A percentile compares a stretch with the other conserved stretches of the same genome.
Conservation (phyloP, 1,140 invertebrate species). For the Popillia japonica region DNA sequence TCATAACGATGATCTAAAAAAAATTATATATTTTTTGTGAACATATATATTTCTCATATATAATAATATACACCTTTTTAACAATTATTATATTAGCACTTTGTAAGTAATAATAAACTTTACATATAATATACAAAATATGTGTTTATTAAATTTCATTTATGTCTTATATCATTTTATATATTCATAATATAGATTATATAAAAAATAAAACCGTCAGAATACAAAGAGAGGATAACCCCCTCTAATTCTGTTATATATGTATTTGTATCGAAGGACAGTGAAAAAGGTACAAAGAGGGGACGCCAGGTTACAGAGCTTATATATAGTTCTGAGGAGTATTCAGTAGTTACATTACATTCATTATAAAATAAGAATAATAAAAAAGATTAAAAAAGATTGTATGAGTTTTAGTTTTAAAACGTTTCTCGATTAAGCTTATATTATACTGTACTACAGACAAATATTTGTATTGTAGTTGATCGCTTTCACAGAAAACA, state of each 20-base stretch:
- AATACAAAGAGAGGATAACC: constrained; percentile 3
- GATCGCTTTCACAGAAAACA: constrained; percentile 53
- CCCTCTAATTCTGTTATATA: neutral
- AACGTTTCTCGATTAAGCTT: neutral
- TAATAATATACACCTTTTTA: constrained; percentile 46
- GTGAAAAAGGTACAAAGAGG: constrained; percentile 9
- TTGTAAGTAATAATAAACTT: constrained; percentile 46
- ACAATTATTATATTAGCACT: constrained; percentile 44
- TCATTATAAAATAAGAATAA: constrained; percentile 26
- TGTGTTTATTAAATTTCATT: neutral
- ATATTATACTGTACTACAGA: neutral
- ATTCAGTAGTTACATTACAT: neutral
- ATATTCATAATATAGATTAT: constrained; percentile 35
- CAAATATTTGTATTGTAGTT: neutral
- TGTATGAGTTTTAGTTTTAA: constrained; percentile 32
- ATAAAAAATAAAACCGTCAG: constrained; percentile 37
- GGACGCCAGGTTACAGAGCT: neutral
- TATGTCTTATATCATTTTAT: constrained; percentile 1
- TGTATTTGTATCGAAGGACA: neutral
- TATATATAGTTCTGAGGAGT: neutral
- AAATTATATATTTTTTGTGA: constrained; percentile 27
- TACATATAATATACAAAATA: constrained; percentile 51
- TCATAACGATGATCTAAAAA: no score
- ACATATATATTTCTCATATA: constrained; percentile 41
- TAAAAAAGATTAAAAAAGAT: constrained; percentile 1